Evolutionary conservation across 2,797 vertebrate species (phyloP), one percentile per base, ranked within the genome.

Genomic region (Fratercula arctica): DNA sequence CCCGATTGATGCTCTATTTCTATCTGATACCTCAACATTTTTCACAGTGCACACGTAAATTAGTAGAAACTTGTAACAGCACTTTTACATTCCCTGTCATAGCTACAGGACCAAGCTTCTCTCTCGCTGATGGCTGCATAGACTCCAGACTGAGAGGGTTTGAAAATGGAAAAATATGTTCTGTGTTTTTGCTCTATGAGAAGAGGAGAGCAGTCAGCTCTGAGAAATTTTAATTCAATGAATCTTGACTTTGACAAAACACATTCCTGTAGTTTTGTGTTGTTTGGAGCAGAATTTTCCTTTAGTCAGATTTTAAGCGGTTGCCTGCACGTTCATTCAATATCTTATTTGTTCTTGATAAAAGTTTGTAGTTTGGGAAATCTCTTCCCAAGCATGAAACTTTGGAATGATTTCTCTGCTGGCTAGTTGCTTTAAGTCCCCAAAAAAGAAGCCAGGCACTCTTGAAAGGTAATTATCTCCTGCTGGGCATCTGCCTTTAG

Each of bases 401-500:
- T 78, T 86, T 81, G 83, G 91, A 94, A 85, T n/a, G 56, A 67
- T 37, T 88, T 76, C 60, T 91, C 48, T 87, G 25, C 48, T 60
- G 67, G 80, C 35, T 45, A 39, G 56, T 76, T 93, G 61, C 53
- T 87, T 68, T 43, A 67, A 85, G 43, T 74, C 69, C 45, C 35
- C 79, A 48, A 81, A 90, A 85, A 69, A 73, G 67, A 94, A 88
- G 69, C 60, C 88, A 95, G 45, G 35, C 54, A 33, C 54, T 80
- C 88, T 90, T 94, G 63, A 96, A 94, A 95, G 63, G 76, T 86
- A 95, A 94, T 93, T 95, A 82, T 92, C 59, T 97, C 86, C 80
- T 53, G 17, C 77, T 93, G 90, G 33, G 29, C 80, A 79, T 85
- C 81, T 87, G 90, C 83, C 43, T 78, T 82, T 37, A 93, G 43